A percentile compares a stretch with the other conserved stretches of the same genome.
Conservation (phyloP, 2,888 invertebrate species). For the Eupithecia centaureata region DNA sequence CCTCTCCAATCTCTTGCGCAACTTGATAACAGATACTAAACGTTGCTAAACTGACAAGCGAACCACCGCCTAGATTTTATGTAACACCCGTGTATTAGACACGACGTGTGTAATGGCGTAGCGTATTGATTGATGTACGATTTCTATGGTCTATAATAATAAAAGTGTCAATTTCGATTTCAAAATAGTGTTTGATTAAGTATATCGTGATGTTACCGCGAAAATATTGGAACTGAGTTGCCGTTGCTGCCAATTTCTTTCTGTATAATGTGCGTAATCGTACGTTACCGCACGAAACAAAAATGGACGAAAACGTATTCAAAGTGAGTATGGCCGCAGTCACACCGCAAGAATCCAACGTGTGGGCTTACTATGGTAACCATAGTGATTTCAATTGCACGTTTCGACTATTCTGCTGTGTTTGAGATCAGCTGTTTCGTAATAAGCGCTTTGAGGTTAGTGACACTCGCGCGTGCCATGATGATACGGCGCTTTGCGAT, state of each 20-base stretch:
- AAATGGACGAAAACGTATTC: too few species aligned
- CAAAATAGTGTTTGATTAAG: not conserved
- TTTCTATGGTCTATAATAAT: constrained; percentile 28
- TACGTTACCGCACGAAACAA: too few species aligned
- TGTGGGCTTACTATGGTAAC: constrained; percentile 1
- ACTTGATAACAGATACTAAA: constrained; percentile 72
- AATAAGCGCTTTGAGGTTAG: constrained; percentile 58
- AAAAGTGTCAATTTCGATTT: constrained; percentile 13
- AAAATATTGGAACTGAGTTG: not conserved
- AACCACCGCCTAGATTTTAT: constrained; percentile 61
- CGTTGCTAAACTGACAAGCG: constrained; percentile 68
- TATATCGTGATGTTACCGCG: not conserved
- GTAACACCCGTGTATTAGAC: constrained; percentile 33
- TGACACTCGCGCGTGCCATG: constrained; percentile 54
- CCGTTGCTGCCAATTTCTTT: not conserved
- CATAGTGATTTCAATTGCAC: constrained; percentile 35
- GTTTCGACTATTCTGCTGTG: constrained; percentile 47
- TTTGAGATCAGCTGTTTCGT: constrained; percentile 60
- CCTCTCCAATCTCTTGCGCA: constrained; percentile 65
- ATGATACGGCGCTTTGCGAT: constrained; percentile 44
- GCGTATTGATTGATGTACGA: constrained; percentile 30
- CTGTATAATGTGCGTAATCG: too few species aligned
- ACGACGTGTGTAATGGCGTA: constrained; percentile 26
- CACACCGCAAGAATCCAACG: not conserved
- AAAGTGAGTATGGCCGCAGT: too few species aligned